Conservation (phyloP, 2,113 vertebrate species). For the Odobenus rosmarus region DNA sequence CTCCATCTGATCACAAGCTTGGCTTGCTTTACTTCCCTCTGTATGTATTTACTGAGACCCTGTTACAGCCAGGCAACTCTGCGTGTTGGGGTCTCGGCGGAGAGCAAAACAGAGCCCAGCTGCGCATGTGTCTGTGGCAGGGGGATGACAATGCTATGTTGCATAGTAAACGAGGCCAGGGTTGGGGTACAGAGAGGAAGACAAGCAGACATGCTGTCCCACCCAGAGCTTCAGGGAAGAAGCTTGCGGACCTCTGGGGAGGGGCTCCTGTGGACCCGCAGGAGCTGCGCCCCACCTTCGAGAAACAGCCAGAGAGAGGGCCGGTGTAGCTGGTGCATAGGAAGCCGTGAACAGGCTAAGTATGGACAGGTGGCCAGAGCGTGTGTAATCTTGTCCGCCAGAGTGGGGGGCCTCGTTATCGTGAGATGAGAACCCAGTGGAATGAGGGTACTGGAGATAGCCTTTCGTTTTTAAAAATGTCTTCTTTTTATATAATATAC, state of each 20-base stretch:
- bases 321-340: not conserved
- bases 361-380: not conserved
- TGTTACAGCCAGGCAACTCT: too few relatives aligned
- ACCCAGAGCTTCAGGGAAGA: not conserved
- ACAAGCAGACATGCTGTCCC: fast-evolving
- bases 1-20: not conserved
- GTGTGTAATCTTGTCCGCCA: fast-evolving
- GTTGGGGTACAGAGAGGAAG: not conserved
- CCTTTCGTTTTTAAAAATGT: not conserved
- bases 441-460: not conserved
- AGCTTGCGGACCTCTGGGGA: not conserved
- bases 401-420: not conserved
- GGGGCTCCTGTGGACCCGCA: not conserved
- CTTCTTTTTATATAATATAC: not conserved
- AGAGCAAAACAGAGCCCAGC: too few relatives aligned
- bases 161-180: not conserved
- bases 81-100: not conserved
- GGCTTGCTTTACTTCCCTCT: not conserved
- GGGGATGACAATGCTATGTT: not conserved
- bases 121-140: not conserved
- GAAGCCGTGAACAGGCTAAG: not conserved
- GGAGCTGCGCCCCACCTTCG: not conserved
- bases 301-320: not conserved
- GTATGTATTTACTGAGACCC: not conserved
- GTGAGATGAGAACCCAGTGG: not conserved